Base-by-base conservation (phyloP, 2,797 vertebrate species). In the Rhinella marina region DNA sequence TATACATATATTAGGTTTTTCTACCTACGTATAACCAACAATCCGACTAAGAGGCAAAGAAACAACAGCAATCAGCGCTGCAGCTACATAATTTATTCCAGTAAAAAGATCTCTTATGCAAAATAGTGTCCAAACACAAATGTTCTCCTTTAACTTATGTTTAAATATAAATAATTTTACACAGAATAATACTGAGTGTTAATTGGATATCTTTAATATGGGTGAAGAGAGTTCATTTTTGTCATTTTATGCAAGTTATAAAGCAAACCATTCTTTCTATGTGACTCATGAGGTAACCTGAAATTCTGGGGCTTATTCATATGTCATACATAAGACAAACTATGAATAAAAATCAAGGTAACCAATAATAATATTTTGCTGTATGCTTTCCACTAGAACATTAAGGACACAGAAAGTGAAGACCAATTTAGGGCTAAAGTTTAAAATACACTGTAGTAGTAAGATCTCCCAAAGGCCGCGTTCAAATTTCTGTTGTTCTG, bases 81-180 rank as follows among this genome's bases (percentile, higher is more conserved):
- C 41, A 75, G 72, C 72, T 75, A 75, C 41, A 75, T 75, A 23
- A 52, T 75, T 75, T 76, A 76, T 76, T 76, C 73, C 73, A 76
- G 25, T 76, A 76, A 76, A 72, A 76, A 76, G 21, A 52, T 54
- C 19, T 76, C 1, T 52, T 76, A 64, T 48, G 48, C 48, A 52
- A 76, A 76, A 76, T 76, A n/a, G 12, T 25, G 12, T 76, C 48
- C 73, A 52, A 50, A 76, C 23, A 52, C 52, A 50, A 50, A 25
- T n/a, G 23, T 14, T 52, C 48, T 16, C 50, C 23, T 14, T 52
- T 75, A 48, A 32, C 17, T 17, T 21, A 32, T 32, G 48, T n/a
- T 50, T 52, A 25, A n/a, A 76, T 6, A 76, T 13, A 76, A 75
- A 76, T 76, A 13, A 76, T n/a, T 76, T 16, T 7, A 76, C 72